Base-by-base conservation (phyloP, 2,888 invertebrate genomes). In the Dioctria linearis region DNA sequence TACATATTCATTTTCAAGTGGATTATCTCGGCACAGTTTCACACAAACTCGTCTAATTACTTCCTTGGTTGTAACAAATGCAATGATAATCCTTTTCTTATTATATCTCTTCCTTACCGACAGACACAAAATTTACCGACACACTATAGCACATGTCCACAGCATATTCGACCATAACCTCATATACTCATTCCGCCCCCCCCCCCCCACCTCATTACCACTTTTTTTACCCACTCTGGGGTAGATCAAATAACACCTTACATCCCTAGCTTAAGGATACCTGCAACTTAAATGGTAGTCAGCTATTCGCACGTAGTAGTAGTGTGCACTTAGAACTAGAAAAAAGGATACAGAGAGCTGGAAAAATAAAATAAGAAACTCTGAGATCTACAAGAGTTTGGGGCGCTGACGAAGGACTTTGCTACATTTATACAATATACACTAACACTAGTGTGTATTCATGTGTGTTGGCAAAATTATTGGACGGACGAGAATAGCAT, bases 401-500 rank as follows among this genome's bases (percentile, higher is more conserved):
- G 54, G 73, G 37, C 39, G 73, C 49, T 42, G 59, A 59, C 11
- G 59, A 11, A 42, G 73, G 59, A 40, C 61, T 4, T 8, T 13
- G 46, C 76, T 2, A 46, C 9, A 54, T 57, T 39, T 54, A 1
- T 37, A 5, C 42, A 39, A n/a, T 61, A 49, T 61, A 4, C 25
- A 25, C 25, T 25, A 1, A 25, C 25, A 25, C 25, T 63, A 37
- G 76, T 76, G 43, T 59, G 37, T 76, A 40, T 76, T 46, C 49
- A 25, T 25, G 76, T 76, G 63, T 76, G 63, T 76, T 49, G 6
- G 63, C 76, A 76, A 76, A 76, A 76, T 76, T 76, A 76, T 76
- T 76, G 76, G 76, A 76, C 63, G 76, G 76, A 76, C 76, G 76
- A 76, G 76, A 76, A 76, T 63, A 63, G 76, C 76, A 76, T 76